Conservation (phyloP, 2,797 vertebrate genomes). For the Paguma larvata region DNA sequence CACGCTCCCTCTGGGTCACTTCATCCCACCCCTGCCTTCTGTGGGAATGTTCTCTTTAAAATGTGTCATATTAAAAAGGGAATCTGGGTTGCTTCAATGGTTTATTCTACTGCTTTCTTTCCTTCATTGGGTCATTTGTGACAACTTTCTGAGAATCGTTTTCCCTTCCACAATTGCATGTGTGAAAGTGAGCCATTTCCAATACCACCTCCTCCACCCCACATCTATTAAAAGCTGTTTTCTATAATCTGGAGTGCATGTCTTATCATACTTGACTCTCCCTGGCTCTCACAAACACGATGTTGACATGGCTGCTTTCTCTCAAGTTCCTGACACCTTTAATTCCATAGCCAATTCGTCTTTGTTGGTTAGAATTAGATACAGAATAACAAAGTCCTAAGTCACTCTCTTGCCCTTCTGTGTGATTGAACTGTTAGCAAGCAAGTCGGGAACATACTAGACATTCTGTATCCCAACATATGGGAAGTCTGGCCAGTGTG, state of each 20-base stretch:
- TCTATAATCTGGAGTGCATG: not conserved
- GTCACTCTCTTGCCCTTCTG: slow-evolving; percentile 65
- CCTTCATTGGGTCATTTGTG: not conserved
- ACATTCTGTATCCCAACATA: not conserved
- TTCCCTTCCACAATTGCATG: not conserved
- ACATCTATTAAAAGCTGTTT: not conserved
- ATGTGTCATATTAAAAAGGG: not conserved
- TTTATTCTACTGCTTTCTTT: not conserved
- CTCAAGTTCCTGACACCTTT: slow-evolving; percentile 41
- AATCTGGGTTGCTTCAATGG: not conserved
- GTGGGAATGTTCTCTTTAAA: not conserved
- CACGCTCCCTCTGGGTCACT: not conserved
- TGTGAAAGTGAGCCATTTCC: not conserved
- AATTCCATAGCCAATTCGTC: slow-evolving; percentile 68
- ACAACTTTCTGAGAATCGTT: not conserved
- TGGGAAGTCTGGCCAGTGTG: not conserved
- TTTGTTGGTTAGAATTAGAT: slow-evolving; percentile 66
- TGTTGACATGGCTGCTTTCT: slow-evolving; percentile 25
- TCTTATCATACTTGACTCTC: not conserved
- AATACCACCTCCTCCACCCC: not conserved
- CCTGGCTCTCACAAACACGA: slow-evolving; percentile 18
- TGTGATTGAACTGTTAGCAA: slow-evolving; percentile 45
- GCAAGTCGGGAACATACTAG: not conserved
- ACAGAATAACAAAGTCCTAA: slow-evolving; percentile 50
- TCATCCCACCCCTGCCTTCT: not conserved